A percentile compares a stretch with the other conserved stretches of the same genome.
phyloP scores from a whole-genome alignment of 1,140 invertebrate genomes.

The Protaetia brevitarsis region DNA sequence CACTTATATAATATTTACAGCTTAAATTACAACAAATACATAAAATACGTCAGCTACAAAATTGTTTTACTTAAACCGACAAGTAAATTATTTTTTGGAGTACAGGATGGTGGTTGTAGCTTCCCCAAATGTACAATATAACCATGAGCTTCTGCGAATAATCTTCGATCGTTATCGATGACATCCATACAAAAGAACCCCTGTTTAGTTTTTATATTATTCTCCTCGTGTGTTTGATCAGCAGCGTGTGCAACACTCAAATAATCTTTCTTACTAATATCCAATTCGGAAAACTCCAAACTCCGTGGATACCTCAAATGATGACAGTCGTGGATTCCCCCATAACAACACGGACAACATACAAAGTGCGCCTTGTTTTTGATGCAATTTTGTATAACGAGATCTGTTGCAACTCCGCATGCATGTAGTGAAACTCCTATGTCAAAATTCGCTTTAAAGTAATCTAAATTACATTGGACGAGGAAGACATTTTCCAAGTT shows the following conservation, averaged over 20 bases:
- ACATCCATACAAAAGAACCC: slow-evolving; percentile 80
- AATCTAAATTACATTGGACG: slow-evolving; percentile 85
- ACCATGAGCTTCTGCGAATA: slow-evolving; percentile 68
- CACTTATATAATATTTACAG: neutral
- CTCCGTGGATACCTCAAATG: slow-evolving; percentile 73
- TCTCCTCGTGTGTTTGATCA: slow-evolving; percentile 79
- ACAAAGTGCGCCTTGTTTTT: slow-evolving; percentile 76
- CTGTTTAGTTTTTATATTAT: slow-evolving; percentile 67
- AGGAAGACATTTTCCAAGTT: slow-evolving; percentile 73
- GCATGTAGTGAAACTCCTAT: slow-evolving; percentile 88
- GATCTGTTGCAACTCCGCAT: slow-evolving; percentile 91
- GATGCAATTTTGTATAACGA: slow-evolving; percentile 84
- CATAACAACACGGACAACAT: slow-evolving; percentile 93
- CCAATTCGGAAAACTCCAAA: slow-evolving; percentile 33
- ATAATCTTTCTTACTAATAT: slow-evolving; percentile 63
- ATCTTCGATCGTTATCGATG: slow-evolving; percentile 81
- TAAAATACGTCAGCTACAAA: neutral
- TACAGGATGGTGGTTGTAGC: slow-evolving; percentile 75
- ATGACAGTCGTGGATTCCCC: slow-evolving; percentile 72
- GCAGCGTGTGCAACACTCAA: slow-evolving; percentile 81
- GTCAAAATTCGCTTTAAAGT: slow-evolving; percentile 74
- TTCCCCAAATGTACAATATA: slow-evolving; percentile 75
- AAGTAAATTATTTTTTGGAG: slow-evolving; percentile 91
- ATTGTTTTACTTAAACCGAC: slow-evolving; percentile 57
- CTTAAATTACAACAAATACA: neutral